Evolutionary conservation across 2,113 vertebrate genomes (phyloP).

Genomic region (Sus scrofa): DNA sequence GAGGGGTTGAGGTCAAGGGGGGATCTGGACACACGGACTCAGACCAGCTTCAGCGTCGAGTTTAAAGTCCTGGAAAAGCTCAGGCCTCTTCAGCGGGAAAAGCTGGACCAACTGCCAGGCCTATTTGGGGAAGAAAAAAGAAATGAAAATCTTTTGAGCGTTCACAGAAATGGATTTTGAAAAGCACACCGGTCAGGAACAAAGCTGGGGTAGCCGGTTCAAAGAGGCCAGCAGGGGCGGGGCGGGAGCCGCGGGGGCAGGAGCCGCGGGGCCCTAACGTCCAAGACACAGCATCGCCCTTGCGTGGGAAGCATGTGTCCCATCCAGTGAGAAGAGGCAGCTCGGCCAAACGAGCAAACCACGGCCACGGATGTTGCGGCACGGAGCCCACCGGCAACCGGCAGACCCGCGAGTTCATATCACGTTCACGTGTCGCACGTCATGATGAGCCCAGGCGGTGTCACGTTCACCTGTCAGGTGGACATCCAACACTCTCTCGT

Average conservation of each 20-base stretch:
- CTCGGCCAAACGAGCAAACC: no score
- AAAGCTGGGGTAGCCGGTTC: neutral
- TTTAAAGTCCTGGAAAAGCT: neutral
- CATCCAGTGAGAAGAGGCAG: no score
- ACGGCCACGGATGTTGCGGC: no score
- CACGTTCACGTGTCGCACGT: no score
- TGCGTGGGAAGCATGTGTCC: no score
- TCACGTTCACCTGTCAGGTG: accelerated
- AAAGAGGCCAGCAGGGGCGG: neutral
- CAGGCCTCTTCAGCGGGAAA: neutral
- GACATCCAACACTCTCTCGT: neutral
- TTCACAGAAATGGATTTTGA: neutral
- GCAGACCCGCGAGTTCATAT: no score
- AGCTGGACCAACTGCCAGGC: neutral
- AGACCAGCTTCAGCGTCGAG: accelerated
- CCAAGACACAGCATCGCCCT: no score
- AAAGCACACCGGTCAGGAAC: neutral
- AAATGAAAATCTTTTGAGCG: neutral
- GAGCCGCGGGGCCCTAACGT: no score
- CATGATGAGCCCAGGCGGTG: no score
- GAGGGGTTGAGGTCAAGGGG: accelerated
- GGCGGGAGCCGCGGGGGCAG: no score
- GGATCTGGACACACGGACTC: accelerated
- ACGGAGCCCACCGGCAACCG: no score
- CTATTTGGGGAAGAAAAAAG: neutral